Evolutionary conservation across 2,888 invertebrate genomes (phyloP).

Genomic region (Pseudococcus longispinus): DNA sequence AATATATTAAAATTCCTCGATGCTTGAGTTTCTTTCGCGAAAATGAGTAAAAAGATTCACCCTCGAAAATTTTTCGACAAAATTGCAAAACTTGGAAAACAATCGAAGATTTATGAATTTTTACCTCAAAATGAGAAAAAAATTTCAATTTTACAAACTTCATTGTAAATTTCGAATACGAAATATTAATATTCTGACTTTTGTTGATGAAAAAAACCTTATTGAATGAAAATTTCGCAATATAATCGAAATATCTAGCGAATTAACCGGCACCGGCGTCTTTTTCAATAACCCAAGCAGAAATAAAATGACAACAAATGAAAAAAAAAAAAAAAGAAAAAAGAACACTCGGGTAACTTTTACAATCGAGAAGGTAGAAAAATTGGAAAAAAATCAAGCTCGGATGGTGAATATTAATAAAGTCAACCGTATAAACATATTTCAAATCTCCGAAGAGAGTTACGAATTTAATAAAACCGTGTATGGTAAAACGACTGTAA

Average conservation of each 20-base stretch:
- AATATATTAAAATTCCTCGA: neutral
- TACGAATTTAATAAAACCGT: slow-evolving; percentile 49
- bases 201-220: too few relatives aligned
- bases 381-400: slow-evolving; percentile 18
- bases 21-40: neutral
- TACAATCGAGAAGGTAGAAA: neutral
- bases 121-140: neutral
- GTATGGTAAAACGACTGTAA: slow-evolving; percentile 39
- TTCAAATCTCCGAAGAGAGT: slow-evolving; percentile 42
- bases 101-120: neutral
- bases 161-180: neutral
- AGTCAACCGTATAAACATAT: slow-evolving; percentile 37
- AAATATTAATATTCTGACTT: neutral
- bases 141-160: too few relatives aligned
- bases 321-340: neutral
- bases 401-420: slow-evolving; percentile 6
- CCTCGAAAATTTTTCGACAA: neutral
- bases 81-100: neutral
- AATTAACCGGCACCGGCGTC: neutral
- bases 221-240: neutral
- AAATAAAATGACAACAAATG: neutral
- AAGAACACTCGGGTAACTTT: neutral
- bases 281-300: neutral
- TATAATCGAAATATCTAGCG: neutral
- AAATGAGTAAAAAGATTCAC: neutral